Percentiles rank a stretch among this genome's conserved stretches.
Conservation (phyloP, 92 coral and sea anemone species). For the Zoanthus sociatus region DNA sequence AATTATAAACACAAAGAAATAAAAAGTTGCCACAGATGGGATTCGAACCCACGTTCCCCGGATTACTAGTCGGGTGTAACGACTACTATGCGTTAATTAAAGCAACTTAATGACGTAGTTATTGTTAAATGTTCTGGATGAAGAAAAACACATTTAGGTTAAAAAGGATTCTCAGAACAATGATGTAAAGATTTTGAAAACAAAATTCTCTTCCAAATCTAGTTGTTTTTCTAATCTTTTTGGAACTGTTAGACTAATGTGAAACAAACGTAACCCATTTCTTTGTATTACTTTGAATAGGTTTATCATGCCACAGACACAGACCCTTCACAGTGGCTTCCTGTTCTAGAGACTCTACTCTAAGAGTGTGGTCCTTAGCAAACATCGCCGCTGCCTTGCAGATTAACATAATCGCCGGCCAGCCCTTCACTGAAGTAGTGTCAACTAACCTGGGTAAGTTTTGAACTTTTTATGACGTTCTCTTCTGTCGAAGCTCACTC, state of each 20-base stretch:
- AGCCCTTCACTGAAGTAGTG: constrained; percentile 77
- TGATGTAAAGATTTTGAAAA: no score
- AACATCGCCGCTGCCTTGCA: constrained; percentile 78
- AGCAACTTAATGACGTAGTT: no score
- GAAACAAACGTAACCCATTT: neutral
- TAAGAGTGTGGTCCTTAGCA: constrained; percentile 89
- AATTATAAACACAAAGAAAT: no score
- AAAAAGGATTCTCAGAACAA: no score
- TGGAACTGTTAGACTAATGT: neutral
- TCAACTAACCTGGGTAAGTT: constrained; percentile 67
- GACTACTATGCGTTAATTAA: no score
- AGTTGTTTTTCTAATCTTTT: no score
- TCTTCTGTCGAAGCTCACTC: neutral
- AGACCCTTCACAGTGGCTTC: constrained; percentile 96
- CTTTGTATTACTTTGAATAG: constrained; percentile 43
- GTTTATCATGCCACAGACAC: constrained; percentile 90
- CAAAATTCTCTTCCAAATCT: no score
- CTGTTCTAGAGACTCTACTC: constrained; percentile 96
- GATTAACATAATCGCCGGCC: constrained; percentile 79
- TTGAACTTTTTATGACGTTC: neutral
- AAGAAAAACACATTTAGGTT: no score
- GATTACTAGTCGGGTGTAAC: no score
- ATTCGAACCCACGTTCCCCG: no score
- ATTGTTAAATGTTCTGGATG: no score
- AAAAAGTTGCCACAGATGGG: no score